Evolutionary conservation across 1,140 invertebrate species (phyloP), one percentile per base, ranked within the genome.

Genomic region (Magallana gigas): DNA sequence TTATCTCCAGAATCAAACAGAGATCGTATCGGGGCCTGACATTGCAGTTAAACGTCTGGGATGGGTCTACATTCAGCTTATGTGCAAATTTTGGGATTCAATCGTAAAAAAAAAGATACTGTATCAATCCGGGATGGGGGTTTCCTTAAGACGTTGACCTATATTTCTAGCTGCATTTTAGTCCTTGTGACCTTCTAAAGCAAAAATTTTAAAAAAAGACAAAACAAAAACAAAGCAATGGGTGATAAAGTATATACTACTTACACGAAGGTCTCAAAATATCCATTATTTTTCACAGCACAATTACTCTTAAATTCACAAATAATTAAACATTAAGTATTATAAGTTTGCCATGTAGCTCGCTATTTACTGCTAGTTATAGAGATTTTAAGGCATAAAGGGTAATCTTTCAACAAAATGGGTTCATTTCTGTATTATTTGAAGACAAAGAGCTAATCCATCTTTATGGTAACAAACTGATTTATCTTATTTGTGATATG

Each of bases 401-500:
- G 36, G 36, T 29, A 23, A 29, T 29, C 36, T 36, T 36, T 29
- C 68, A 76, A 29, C 68, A 29, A 76, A 76, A 76, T 76, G 68
- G 12, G 23, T 29, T 29, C 68, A 76, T 76, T 48, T 76, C 23
- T 23, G 14, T 76, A 29, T 23, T 76, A 76, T 76, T 76, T 76
- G 3, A 23, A 18, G 23, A 76, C 68, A 76, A 76, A 76, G 68
- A 29, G 36, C 23, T 29, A 76, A 76, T 76, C 68, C 23, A 76
- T 76, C 68, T 76, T 29, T 29, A 29, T 29, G 68, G 68, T 62
- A 12, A 62, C 60, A 62, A 62, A 62, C 23, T 76, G 68, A 76
- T 76, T 36, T 76, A 76, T 76, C 68, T 76, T 76, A 29, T 76
- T 29, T 76, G 68, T 29, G 29, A 76, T 76, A 76, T 76, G 68